A percentile compares a stretch with the other conserved stretches of the same genome.
Evolutionary conservation across 1,140 invertebrate species (phyloP).

Genomic region (Psix sp.): DNA sequence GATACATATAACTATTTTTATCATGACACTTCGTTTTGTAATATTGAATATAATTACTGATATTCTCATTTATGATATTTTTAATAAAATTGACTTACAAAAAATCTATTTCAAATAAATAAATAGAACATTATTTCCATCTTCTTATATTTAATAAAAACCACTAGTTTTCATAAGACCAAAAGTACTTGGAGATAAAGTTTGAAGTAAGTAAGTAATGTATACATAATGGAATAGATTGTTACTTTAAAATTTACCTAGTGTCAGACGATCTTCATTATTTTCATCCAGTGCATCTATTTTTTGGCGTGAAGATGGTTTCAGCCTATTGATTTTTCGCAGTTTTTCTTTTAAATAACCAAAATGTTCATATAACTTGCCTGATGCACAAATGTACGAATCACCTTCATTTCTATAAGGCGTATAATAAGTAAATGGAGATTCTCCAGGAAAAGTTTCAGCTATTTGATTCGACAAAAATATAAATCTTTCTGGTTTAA

Average conservation of each 20-base stretch:
- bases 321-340: slow-evolving; percentile 1
- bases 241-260: not conserved
- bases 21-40: too few species aligned
- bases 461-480: slow-evolving; percentile 7
- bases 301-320: too few species aligned
- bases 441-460: slow-evolving; percentile 10
- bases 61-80: too few species aligned
- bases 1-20: too few species aligned
- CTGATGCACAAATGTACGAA: not conserved
- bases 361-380: slow-evolving; percentile 11
- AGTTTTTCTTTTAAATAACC: slow-evolving; percentile 5
- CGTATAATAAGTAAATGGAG: slow-evolving; percentile 7
- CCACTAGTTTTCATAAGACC: too few species aligned
- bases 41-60: not conserved
- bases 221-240: too few species aligned
- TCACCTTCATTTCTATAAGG: slow-evolving; percentile 6
- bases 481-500: slow-evolving; percentile 7
- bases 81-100: too few species aligned
- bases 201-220: too few species aligned
- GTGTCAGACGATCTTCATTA: not conserved
- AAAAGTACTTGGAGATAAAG: too few species aligned
- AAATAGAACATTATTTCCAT: too few species aligned
- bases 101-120: too few species aligned
- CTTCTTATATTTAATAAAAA: too few species aligned
- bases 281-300: not conserved